Conservation (phyloP, 1,140 invertebrate species). For the Ceratina australensis region DNA sequence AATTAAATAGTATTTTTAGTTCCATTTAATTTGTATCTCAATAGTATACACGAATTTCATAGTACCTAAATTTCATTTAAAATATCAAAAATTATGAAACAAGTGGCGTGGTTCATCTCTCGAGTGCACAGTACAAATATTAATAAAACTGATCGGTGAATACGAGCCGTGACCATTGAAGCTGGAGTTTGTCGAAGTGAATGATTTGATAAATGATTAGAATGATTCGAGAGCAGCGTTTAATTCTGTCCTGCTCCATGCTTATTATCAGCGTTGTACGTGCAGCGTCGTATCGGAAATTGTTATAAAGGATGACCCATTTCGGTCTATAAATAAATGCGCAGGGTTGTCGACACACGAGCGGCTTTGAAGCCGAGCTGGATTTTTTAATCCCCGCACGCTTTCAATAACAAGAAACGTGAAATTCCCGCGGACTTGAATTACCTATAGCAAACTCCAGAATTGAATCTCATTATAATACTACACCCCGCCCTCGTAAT, state of each 20-base stretch:
- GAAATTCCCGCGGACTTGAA: too few relatives aligned
- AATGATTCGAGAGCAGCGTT: not conserved
- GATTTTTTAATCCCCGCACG: not conserved
- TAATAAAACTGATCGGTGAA: too few relatives aligned
- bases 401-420: not conserved
- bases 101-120: too few relatives aligned
- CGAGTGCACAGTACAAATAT: too few relatives aligned
- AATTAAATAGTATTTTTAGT: too few relatives aligned
- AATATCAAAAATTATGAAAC: too few relatives aligned
- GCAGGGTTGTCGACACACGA: not conserved
- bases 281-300: not conserved
- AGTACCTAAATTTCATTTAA: too few relatives aligned
- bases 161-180: too few relatives aligned
- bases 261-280: not conserved
- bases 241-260: not conserved
- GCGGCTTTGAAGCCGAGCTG: not conserved
- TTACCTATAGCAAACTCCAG: not conserved
- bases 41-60: too few relatives aligned
- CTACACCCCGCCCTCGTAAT: too few relatives aligned
- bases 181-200: not conserved
- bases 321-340: constrained; percentile 15
- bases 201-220: not conserved
- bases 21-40: too few relatives aligned
- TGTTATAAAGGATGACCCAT: constrained; percentile 8
- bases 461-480: not conserved